Percentiles rank a stretch among this genome's conserved stretches.
Evolutionary conservation across 2,797 vertebrate genomes (phyloP).

Genomic region (Phrynocephalus guinanensis): DNA sequence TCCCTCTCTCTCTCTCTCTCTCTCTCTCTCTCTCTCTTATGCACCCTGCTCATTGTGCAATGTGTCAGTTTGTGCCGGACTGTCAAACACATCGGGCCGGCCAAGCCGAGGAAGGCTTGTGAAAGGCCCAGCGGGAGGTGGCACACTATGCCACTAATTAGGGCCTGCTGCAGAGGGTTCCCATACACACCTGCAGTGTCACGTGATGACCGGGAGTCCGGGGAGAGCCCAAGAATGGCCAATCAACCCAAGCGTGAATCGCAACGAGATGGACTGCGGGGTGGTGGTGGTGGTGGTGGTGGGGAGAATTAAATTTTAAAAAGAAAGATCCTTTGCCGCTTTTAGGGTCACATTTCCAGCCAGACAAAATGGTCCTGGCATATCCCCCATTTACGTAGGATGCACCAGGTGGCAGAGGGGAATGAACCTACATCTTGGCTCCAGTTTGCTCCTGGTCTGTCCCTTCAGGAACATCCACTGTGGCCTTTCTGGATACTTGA

Average conservation of each 20-base stretch:
- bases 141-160: slow-evolving; percentile 92
- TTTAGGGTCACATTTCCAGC: background rate
- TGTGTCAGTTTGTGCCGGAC: slow-evolving; percentile 75
- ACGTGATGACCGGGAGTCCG: slow-evolving; percentile 73
- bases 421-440: accelerated
- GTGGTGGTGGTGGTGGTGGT: no score
- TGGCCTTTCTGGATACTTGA: background rate
- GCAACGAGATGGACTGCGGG: slow-evolving; percentile 25
- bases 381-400: background rate
- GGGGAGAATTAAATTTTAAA: background rate
- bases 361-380: slow-evolving; percentile 36
- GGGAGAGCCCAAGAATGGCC: slow-evolving; percentile 45
- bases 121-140: slow-evolving; percentile 86
- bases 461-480: background rate
- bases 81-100: slow-evolving; percentile 61
- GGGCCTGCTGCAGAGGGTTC: slow-evolving; percentile 79
- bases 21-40: slow-evolving; percentile 28
- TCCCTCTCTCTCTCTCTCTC: background rate
- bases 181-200: slow-evolving; percentile 93
- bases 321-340: background rate
- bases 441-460: no score
- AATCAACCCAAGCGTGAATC: slow-evolving; percentile 69
- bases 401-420: accelerated
- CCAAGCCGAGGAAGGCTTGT: slow-evolving; percentile 57
- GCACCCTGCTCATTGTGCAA: slow-evolving; percentile 73